These are phyloP conservation scores for Mesitornis unicolor DNA, from an alignment of 2,113 vertebrate species.

Conservation along the genomic window DNA sequence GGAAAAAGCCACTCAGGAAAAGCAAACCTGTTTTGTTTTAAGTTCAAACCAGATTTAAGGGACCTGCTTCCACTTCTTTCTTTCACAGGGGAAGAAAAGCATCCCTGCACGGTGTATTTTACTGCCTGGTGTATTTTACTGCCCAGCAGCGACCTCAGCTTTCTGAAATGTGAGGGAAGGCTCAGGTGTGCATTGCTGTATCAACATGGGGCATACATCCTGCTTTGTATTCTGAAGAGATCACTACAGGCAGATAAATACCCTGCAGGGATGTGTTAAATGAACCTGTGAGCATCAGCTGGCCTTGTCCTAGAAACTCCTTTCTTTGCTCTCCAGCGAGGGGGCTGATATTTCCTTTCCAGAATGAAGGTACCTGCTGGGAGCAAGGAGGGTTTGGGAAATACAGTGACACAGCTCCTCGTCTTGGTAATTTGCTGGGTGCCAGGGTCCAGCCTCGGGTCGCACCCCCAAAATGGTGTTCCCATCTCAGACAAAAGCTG, in stretches of 20 bases:
- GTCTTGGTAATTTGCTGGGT: not conserved
- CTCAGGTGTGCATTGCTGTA: fast-evolving
- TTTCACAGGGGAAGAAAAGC: not conserved
- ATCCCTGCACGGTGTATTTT: not conserved
- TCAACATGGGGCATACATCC: fast-evolving
- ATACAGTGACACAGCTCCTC: fast-evolving
- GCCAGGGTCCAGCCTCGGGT: not conserved
- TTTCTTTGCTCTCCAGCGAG: not conserved
- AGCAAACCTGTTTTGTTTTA: not conserved
- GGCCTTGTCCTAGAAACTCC: not conserved
- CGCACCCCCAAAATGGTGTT: not conserved
- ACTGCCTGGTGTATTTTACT: too few relatives aligned
- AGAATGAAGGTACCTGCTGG: not conserved
- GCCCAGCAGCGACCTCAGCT: too few relatives aligned
- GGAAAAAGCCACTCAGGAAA: not conserved
- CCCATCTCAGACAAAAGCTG: not conserved
- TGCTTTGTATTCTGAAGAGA: not conserved
- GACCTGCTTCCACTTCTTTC: not conserved
- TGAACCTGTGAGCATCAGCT: fast-evolving
- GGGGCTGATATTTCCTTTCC: not conserved
- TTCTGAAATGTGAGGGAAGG: not conserved
- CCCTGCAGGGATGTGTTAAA: not conserved
- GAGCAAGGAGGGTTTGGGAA: not conserved
- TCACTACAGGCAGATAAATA: not conserved
- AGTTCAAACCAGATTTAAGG: not conserved